A percentile compares a stretch with the other conserved stretches of the same genome.
Evolutionary conservation across 2,888 invertebrate genomes (phyloP).

Genomic region (Exocentrus adspersus): DNA sequence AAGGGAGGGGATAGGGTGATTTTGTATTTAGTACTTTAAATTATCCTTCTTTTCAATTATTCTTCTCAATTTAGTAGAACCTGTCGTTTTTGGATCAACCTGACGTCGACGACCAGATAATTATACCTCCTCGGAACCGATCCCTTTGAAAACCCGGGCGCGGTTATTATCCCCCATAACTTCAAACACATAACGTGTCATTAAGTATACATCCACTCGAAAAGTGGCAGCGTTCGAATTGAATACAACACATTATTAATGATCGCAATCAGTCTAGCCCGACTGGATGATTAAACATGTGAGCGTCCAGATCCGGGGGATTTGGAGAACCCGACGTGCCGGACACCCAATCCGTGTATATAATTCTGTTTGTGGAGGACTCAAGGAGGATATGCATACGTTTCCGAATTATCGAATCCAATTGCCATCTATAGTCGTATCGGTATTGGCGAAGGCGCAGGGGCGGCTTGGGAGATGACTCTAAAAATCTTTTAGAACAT

Average conservation of each 20-base stretch:
- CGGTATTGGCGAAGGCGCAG: neutral
- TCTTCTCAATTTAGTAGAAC: no score
- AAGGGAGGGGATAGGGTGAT: no score
- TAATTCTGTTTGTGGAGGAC: constrained; percentile 20
- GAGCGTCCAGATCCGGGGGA: constrained; percentile 9
- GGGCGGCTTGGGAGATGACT: neutral
- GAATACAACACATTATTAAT: constrained; percentile 20
- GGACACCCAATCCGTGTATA: constrained; percentile 18
- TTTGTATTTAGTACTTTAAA: no score
- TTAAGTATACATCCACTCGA: neutral
- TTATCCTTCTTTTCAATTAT: no score
- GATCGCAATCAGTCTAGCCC: constrained; percentile 12
- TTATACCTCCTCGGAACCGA: neutral
- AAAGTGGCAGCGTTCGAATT: neutral
- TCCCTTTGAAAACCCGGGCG: no score
- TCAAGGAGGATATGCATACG: constrained; percentile 3
- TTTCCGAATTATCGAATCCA: constrained; percentile 14
- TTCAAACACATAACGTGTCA: no score
- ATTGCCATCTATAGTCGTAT: constrained; percentile 12
- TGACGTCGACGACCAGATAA: no score
- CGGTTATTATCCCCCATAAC: no score
- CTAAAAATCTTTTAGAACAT: no score
- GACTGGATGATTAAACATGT: constrained; percentile 22
- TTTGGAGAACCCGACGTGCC: constrained; percentile 9
- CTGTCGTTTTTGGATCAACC: no score